Evolutionary conservation across 2,888 invertebrate species (phyloP).

Genomic region (Leptinotarsa peninsularis): DNA sequence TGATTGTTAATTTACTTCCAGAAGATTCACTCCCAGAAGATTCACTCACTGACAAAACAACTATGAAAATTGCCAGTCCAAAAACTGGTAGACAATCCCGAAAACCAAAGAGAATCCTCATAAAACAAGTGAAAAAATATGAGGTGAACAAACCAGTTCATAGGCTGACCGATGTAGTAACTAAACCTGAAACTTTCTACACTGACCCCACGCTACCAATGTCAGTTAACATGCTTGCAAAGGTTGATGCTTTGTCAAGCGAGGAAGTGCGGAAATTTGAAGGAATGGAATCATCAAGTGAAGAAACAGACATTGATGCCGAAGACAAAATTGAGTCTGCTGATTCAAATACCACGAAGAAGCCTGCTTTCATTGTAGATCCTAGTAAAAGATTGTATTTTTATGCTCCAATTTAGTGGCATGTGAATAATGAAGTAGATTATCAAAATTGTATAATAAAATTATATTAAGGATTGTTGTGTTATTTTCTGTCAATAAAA

Average conservation of each 20-base stretch:
- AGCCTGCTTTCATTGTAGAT: slow-evolving; percentile 60
- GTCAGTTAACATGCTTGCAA: slow-evolving; percentile 56
- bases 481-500: not conserved
- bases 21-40: slow-evolving; percentile 20
- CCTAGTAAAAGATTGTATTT: slow-evolving; percentile 63
- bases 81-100: not conserved
- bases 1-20: not conserved
- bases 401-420: slow-evolving; percentile 55
- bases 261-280: slow-evolving; percentile 42
- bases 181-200: slow-evolving; percentile 57
- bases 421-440: slow-evolving; percentile 37
- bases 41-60: not conserved
- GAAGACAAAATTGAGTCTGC: not conserved
- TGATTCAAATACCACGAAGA: slow-evolving; percentile 36
- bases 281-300: slow-evolving; percentile 27
- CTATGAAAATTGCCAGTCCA: not conserved
- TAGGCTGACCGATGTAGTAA: slow-evolving; percentile 54
- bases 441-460: slow-evolving; percentile 37
- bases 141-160: slow-evolving; percentile 13
- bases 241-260: slow-evolving; percentile 31
- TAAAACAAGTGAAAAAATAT: not conserved
- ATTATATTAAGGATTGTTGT: not conserved
- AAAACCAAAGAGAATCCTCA: slow-evolving; percentile 9
- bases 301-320: slow-evolving; percentile 15
- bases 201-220: slow-evolving; percentile 57